These are phyloP conservation scores for Neogobius melanostomus DNA, from an alignment of 2,113 vertebrate genomes.

Conservation along the genomic window DNA sequence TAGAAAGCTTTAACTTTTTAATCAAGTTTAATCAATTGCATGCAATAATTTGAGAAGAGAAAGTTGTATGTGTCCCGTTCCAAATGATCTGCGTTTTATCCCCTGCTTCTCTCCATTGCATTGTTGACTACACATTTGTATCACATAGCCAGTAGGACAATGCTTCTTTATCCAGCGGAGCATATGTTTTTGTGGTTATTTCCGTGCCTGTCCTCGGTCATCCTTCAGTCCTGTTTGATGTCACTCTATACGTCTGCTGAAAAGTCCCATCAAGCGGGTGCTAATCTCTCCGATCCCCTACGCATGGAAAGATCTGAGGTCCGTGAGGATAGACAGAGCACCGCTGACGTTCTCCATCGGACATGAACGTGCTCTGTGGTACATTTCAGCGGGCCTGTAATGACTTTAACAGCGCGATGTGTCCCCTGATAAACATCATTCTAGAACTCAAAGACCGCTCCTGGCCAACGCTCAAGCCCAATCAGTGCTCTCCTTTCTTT, in stretches of 20 bases:
- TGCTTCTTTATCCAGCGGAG: neutral
- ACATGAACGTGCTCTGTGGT: constrained; percentile 62
- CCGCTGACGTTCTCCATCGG: constrained; percentile 63
- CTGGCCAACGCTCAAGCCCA: constrained; percentile 53
- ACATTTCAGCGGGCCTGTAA: constrained; percentile 61
- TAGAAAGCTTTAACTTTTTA: neutral
- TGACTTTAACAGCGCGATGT: constrained; percentile 67
- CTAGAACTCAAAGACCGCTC: constrained; percentile 56
- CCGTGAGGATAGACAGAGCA: constrained; percentile 60
- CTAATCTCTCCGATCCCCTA: constrained; percentile 46
- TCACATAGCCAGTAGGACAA: constrained; percentile 5
- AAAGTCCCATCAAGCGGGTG: constrained; percentile 38
- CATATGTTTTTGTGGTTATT: constrained; percentile 17
- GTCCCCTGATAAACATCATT: constrained; percentile 68
- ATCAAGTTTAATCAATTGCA: too few relatives aligned
- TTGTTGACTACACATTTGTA: constrained; percentile 57
- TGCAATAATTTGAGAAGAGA: too few relatives aligned
- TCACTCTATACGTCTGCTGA: constrained; percentile 37
- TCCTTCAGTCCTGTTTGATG: constrained; percentile 48
- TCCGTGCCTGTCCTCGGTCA: constrained; percentile 36
- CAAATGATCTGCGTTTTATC: neutral
- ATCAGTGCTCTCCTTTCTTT: constrained; percentile 42
- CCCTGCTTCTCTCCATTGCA: neutral
- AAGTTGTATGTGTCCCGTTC: neutral
- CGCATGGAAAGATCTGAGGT: constrained; percentile 51